Evolutionary conservation across 2,888 invertebrate species (phyloP).

Genomic region (Platerodrilus igneus): DNA sequence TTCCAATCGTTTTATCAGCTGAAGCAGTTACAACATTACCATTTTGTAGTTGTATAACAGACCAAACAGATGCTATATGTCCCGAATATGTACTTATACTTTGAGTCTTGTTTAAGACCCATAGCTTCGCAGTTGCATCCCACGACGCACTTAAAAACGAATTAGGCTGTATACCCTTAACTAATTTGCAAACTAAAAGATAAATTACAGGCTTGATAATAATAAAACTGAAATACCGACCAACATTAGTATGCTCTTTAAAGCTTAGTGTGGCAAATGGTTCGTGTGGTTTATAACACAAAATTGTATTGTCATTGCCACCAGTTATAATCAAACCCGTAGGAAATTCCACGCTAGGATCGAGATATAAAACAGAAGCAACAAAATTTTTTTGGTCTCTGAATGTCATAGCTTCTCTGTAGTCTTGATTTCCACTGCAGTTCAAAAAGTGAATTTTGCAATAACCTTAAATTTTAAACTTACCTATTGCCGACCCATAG

Average conservation of each 20-base stretch:
- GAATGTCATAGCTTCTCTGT: constrained; percentile 62
- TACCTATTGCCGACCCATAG: constrained; percentile 80
- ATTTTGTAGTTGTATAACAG: constrained; percentile 55
- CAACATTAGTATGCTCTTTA: constrained; percentile 73
- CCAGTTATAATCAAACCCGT: constrained; percentile 82
- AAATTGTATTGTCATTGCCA: constrained; percentile 81
- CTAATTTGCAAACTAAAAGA: constrained; percentile 52
- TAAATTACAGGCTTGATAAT: too few relatives aligned
- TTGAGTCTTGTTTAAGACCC: constrained; percentile 59
- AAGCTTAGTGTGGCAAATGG: constrained; percentile 63
- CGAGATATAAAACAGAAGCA: constrained; percentile 71
- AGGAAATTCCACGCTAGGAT: constrained; percentile 64
- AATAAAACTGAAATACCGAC: constrained; percentile 46
- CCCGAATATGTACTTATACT: constrained; percentile 58
- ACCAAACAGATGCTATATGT: constrained; percentile 86
- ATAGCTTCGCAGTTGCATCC: constrained; percentile 85
- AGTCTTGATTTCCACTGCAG: too few relatives aligned
- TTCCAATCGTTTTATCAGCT: constrained; percentile 84
- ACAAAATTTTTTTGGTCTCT: constrained; percentile 84
- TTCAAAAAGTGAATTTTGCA: too few relatives aligned
- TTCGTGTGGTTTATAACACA: constrained; percentile 70
- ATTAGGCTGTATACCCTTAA: constrained; percentile 49
- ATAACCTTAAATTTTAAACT: too few relatives aligned
- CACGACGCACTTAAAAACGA: constrained; percentile 83
- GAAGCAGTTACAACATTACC: constrained; percentile 75